A percentile compares a stretch with the other conserved stretches of the same genome.
phyloP scores from a whole-genome alignment of 2,797 vertebrate genomes.

The Carcharodon carcharias region DNA sequence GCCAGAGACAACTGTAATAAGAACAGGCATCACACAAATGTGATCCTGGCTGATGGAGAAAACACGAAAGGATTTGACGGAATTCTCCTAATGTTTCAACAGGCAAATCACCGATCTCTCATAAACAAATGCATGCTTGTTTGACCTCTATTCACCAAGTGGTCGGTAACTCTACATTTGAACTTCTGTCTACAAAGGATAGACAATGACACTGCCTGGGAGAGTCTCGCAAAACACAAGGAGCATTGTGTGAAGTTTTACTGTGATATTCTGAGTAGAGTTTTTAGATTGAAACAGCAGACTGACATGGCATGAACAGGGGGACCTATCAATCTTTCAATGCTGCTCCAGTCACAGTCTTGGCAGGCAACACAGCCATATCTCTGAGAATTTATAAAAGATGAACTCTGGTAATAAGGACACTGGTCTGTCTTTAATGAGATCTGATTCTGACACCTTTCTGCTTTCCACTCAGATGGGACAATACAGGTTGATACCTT shows the following conservation, averaged over 20 bases:
- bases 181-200: background rate
- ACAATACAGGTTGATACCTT: background rate
- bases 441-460: background rate
- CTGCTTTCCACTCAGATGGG: background rate
- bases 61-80: background rate
- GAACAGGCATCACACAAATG: background rate
- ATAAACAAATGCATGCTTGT: background rate
- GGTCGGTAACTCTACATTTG: background rate
- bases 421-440: background rate
- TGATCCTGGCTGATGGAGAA: background rate
- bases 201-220: background rate
- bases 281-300: too few relatives aligned
- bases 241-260: background rate
- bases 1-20: constrained; percentile 21
- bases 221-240: background rate
- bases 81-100: background rate
- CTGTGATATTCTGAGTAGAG: background rate
- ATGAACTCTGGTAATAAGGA: background rate
- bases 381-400: background rate
- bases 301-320: constrained; percentile 9
- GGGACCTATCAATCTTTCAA: background rate
- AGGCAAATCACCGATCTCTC: constrained; percentile 1
- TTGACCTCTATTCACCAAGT: background rate
- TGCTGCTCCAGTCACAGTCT: background rate
- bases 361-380: background rate